These are phyloP conservation scores for Oscarella lobularis DNA, from an alignment of 37 sponge, comb jelly and placozoan species.

Conservation along the genomic window DNA sequence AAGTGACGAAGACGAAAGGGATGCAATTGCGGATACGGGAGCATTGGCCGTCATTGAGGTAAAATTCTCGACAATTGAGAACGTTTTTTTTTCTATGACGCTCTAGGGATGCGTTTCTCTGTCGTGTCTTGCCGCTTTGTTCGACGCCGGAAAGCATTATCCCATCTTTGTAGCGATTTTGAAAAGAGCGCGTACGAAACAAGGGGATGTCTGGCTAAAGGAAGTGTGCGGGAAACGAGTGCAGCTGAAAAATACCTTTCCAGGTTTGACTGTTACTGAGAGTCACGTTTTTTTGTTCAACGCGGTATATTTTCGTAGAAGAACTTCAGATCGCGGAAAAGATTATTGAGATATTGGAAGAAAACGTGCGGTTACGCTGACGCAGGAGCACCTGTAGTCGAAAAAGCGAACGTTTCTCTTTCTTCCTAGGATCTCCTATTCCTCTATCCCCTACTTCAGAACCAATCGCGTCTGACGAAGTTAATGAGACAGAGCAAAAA, in stretches of 20 bases:
- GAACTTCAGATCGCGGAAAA: background rate
- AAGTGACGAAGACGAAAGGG: too few species aligned
- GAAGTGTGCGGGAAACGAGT: too few species aligned
- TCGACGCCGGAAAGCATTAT: too few species aligned
- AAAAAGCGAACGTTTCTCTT: background rate
- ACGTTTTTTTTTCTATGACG: background rate
- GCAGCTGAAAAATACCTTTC: too few species aligned
- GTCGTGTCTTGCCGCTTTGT: background rate
- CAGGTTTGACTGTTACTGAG: background rate
- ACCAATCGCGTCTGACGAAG: slow-evolving; percentile 27
- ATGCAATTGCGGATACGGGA: too few species aligned
- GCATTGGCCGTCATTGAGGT: background rate
- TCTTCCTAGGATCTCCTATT: slow-evolving; percentile 39
- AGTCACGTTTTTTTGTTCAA: background rate
- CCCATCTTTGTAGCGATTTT: too few species aligned
- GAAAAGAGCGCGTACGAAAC: too few species aligned
- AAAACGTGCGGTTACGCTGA: slow-evolving; percentile 23
- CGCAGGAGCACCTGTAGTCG: slow-evolving; percentile 8
- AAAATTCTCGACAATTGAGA: background rate
- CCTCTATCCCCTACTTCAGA: slow-evolving; percentile 48
- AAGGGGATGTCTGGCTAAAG: too few species aligned
- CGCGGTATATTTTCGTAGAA: background rate
- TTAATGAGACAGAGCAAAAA: slow-evolving; percentile 20
- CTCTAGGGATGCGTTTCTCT: background rate
- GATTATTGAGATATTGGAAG: slow-evolving; percentile 7